Evolutionary conservation across 2,888 invertebrate genomes (phyloP).

Genomic region (Conistra vaccinii): DNA sequence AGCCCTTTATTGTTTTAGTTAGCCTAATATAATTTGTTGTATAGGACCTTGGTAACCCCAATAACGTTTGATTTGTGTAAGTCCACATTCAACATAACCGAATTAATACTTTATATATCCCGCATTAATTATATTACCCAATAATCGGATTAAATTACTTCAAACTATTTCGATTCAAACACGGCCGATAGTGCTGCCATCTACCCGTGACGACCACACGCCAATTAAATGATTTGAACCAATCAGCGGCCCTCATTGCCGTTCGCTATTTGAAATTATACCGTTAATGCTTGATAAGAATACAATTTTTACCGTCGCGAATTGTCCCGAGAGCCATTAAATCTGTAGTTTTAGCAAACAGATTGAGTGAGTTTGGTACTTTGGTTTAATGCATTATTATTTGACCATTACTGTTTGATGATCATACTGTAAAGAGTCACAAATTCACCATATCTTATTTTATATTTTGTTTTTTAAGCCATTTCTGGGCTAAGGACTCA

Average conservation of each 20-base stretch:
- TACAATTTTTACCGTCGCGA: slow-evolving; percentile 52
- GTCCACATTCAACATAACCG: not conserved
- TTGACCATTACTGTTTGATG: not conserved
- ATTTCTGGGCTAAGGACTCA: no score
- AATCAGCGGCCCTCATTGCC: slow-evolving; percentile 59
- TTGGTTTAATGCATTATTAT: not conserved
- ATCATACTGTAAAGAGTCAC: not conserved
- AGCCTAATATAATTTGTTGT: not conserved
- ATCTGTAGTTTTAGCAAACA: slow-evolving; percentile 28
- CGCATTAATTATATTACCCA: slow-evolving; percentile 22
- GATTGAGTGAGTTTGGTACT: not conserved
- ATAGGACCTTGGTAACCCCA: no score
- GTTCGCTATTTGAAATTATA: slow-evolving; percentile 59
- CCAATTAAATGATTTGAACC: slow-evolving; percentile 65
- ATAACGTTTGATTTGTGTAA: not conserved
- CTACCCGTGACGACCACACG: slow-evolving; percentile 51
- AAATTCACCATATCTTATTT: not conserved
- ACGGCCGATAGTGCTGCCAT: slow-evolving; percentile 48
- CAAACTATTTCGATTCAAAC: slow-evolving; percentile 28
- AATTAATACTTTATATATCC: slow-evolving; percentile 26
- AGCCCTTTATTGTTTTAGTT: not conserved
- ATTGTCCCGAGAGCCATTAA: slow-evolving; percentile 57
- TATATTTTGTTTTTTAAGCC: no score
- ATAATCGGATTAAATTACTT: slow-evolving; percentile 45
- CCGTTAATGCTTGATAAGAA: slow-evolving; percentile 60